Base-by-base conservation (phyloP, 2,888 invertebrate species). In the Epinotia nisella region DNA sequence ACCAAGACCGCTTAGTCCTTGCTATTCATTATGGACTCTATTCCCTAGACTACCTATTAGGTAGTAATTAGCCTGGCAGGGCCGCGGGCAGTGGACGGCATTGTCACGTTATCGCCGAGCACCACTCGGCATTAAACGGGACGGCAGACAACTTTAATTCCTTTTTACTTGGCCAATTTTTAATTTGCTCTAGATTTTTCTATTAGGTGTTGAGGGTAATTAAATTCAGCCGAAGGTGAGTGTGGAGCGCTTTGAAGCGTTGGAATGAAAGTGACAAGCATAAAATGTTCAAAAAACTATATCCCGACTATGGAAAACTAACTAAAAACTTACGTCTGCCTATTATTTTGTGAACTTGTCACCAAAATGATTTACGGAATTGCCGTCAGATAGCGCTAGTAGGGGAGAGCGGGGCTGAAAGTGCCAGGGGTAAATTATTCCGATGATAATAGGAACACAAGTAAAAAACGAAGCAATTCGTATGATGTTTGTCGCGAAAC, bases 71-170 rank as follows among this genome's bases (percentile, higher is more conserved):
- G 86, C 82, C 86, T 85, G 80, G 80, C 78, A 70, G 70, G 39
- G 74, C 76, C 21, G 45, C 62, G 80, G 87, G 83, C 89, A 88
- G 87, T 85, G 83, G 83, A 83, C 83, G 86, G 90, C 82, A 90
- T 92, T 92, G 92, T 92, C 80, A 75, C 85, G 87, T 92, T 92
- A 92, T 92, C 92, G 87, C 80, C 84, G 76, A 78, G 79, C 86
- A 85, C 87, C 92, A 92, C 89, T 82, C 85, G 81, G 81, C 80
- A 78, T 77, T 69, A 76, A 75, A 70, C 75, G 75, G 76, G 62
- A 83, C 83, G 85, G 76, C 82, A 80, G 79, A 85, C 85, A 87
- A 91, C 90, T 92, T 92, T 91, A 90, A 91, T 91, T 88, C 89
- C 84, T 84, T 88, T 90, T 86, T 87, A 86, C 86, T 85, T 85